Percentiles rank a stretch among this genome's conserved stretches.
These are phyloP conservation scores for Emys orbicularis DNA, from an alignment of 2,797 vertebrate species.

Conservation along the genomic window DNA sequence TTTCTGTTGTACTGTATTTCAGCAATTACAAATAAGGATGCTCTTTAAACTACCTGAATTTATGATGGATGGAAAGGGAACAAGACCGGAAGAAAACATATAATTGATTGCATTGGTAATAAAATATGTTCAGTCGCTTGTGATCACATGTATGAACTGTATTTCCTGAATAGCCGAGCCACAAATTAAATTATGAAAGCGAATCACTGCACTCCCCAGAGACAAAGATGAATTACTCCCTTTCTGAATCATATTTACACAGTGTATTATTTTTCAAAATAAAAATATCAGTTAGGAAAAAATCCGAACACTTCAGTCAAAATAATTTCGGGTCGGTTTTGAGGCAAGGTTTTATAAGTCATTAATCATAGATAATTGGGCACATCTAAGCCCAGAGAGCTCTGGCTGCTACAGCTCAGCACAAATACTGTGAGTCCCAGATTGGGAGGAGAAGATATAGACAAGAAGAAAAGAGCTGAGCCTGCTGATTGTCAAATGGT, in stretches of 20 bases:
- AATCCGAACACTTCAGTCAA: background rate
- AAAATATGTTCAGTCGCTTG: conserved; percentile 29
- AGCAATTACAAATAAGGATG: background rate
- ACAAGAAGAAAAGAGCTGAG: background rate
- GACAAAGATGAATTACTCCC: background rate
- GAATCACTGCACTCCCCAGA: conserved; percentile 1
- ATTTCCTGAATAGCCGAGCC: conserved; percentile 35
- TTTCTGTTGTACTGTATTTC: background rate
- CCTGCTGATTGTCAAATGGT: background rate
- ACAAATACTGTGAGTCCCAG: background rate
- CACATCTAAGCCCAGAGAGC: background rate
- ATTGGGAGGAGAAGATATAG: background rate
- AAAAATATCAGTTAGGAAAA: background rate
- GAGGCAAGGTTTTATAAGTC: background rate
- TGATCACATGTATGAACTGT: conserved; percentile 26
- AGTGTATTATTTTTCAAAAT: background rate
- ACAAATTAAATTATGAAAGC: conserved; percentile 46
- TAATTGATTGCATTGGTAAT: conserved; percentile 22
- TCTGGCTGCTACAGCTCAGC: background rate
- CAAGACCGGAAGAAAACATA: background rate
- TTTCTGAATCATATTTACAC: background rate
- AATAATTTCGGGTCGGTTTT: conserved; percentile 1
- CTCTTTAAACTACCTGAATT: conserved; percentile 9
- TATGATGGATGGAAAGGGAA: conserved; percentile 21
- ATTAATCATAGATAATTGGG: background rate